Percentiles rank a stretch among this genome's conserved stretches.
Conservation (phyloP, 2,113 vertebrate species). For the Micronycteris hirsuta region DNA sequence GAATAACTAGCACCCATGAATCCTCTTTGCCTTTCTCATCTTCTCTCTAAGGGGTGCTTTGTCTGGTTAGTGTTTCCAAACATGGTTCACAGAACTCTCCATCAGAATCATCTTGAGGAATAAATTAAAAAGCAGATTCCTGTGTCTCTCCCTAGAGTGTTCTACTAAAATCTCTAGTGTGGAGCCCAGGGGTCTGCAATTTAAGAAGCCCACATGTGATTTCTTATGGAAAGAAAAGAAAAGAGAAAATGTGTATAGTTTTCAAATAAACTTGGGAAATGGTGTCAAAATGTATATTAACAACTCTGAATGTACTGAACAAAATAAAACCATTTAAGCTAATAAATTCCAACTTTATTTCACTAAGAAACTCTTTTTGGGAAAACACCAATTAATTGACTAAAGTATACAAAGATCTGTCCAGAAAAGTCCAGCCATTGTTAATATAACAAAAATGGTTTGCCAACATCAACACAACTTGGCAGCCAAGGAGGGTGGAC, state of each 20-base stretch:
- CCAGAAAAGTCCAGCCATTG: too few relatives aligned
- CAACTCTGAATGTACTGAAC: background rate
- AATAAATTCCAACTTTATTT: background rate
- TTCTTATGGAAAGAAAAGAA: background rate
- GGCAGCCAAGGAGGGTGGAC: too few relatives aligned
- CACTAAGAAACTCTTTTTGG: background rate
- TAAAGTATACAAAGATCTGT: background rate
- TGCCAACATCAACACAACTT: too few relatives aligned
- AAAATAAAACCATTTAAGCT: background rate
- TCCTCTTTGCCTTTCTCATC: background rate
- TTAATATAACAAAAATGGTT: too few relatives aligned
- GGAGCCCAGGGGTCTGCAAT: background rate
- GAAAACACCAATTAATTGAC: background rate
- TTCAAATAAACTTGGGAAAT: conserved; percentile 6
- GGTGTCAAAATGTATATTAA: background rate
- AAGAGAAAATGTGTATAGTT: background rate
- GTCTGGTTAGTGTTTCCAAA: background rate
- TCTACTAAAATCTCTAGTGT: background rate
- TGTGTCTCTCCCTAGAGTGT: background rate
- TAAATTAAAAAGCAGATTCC: background rate
- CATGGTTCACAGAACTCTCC: background rate
- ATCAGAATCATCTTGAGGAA: background rate
- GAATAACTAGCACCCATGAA: background rate
- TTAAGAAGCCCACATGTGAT: background rate
- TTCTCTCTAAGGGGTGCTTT: background rate